Evolutionary conservation across 2,113 vertebrate species (phyloP).

Genomic region (Tamias sibiricus): DNA sequence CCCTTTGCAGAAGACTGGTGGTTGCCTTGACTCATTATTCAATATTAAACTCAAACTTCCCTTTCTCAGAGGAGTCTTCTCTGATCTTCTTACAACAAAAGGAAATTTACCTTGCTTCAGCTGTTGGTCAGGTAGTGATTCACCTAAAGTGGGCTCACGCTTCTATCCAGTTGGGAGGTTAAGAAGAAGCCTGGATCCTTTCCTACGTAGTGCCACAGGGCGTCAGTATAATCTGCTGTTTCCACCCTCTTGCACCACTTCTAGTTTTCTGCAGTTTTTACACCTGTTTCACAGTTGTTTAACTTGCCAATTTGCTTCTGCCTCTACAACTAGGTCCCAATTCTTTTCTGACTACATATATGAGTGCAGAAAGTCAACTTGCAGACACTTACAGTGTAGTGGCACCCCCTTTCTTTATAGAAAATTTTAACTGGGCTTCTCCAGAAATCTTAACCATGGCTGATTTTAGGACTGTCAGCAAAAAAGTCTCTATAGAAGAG

Average conservation of each 20-base stretch:
- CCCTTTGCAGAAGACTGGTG: constrained; percentile 3
- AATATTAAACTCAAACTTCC: constrained; percentile 17
- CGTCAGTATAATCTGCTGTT: not conserved
- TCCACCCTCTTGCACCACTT: fast-evolving
- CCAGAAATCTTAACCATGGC: no score
- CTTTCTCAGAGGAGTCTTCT: not conserved
- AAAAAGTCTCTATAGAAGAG: no score
- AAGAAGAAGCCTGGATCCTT: not conserved
- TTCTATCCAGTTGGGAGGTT: not conserved
- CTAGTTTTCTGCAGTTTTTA: not conserved
- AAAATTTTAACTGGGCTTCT: no score
- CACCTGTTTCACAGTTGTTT: not conserved
- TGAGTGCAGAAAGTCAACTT: not conserved
- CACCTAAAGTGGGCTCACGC: not conserved
- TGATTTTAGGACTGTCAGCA: no score
- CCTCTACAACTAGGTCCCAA: not conserved
- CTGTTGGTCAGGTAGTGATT: not conserved
- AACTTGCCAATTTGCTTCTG: not conserved
- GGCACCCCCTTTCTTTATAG: no score
- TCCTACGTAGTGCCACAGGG: not conserved
- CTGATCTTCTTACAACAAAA: not conserved
- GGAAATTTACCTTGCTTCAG: not conserved
- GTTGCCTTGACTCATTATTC: not conserved
- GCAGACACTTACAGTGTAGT: not conserved
- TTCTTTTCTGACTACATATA: not conserved